Conservation (phyloP, 2,888 invertebrate species). For the Holacanthella duospinosa region DNA sequence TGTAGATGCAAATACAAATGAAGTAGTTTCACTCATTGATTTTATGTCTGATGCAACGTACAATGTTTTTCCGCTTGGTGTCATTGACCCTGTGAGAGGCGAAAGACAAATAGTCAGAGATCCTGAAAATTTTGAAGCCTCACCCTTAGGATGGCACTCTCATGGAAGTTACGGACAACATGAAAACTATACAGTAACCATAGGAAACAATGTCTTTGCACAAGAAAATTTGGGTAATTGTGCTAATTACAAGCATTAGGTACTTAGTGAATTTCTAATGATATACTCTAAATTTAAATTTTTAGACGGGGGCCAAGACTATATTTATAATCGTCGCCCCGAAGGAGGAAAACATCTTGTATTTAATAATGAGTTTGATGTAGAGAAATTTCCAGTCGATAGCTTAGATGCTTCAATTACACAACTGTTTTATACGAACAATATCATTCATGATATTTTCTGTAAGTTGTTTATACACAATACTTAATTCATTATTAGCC, state of each 20-base stretch:
- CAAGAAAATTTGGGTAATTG: not conserved
- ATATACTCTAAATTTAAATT: not conserved
- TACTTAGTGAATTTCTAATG: too few relatives aligned
- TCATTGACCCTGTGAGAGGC: not conserved
- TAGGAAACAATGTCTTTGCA: not conserved
- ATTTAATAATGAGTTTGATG: not conserved
- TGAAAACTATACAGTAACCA: not conserved
- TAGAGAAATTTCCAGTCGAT: not conserved
- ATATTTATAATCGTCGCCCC: not conserved
- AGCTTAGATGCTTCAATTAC: not conserved
- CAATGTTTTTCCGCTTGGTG: not conserved
- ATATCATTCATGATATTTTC: not conserved
- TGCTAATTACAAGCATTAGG: too few relatives aligned
- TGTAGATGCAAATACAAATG: not conserved
- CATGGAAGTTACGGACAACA: not conserved
- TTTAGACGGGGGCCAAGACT: not conserved
- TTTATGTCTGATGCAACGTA: not conserved
- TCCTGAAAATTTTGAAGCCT: not conserved
- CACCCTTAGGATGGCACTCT: not conserved
- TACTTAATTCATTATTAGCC: too few relatives aligned
- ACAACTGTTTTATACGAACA: not conserved
- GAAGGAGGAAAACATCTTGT: not conserved
- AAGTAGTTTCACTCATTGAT: not conserved
- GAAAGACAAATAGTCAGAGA: not conserved
- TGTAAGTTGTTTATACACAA: too few relatives aligned